A percentile compares a stretch with the other conserved stretches of the same genome.
These are phyloP conservation scores for Patella pellucida DNA, from an alignment of 2,888 invertebrate species.

Conservation along the genomic window DNA sequence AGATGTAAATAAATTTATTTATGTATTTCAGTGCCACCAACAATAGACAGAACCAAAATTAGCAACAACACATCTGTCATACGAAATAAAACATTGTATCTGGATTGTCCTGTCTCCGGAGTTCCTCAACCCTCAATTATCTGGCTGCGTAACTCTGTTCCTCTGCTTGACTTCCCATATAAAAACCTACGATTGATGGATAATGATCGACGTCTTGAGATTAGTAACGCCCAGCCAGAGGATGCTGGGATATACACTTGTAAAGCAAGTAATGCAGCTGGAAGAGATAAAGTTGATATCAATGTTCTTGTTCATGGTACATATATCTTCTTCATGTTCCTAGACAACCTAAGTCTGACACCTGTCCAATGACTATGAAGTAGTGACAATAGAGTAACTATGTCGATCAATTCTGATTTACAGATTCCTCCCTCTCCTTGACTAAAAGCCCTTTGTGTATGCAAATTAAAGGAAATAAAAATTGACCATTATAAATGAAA, in stretches of 20 bases:
- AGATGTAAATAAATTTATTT: background rate
- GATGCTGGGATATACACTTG: conserved; percentile 72
- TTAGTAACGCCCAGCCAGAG: conserved; percentile 56
- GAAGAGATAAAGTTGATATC: conserved; percentile 62
- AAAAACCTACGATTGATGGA: conserved; percentile 57
- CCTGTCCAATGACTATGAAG: too few species aligned
- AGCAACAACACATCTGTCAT: conserved; percentile 59
- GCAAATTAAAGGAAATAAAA: too few species aligned
- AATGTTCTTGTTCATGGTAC: conserved; percentile 60
- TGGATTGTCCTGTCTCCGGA: conserved; percentile 69
- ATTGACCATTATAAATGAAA: too few species aligned
- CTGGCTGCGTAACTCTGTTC: conserved; percentile 67
- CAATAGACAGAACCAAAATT: conserved; percentile 47
- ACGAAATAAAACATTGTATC: conserved; percentile 64
- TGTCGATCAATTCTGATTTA: too few species aligned
- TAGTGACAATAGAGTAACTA: background rate
- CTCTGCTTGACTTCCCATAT: conserved; percentile 61
- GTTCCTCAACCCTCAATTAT: conserved; percentile 69
- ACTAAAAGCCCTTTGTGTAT: too few species aligned
- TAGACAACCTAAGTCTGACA: background rate
- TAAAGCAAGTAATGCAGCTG: conserved; percentile 72
- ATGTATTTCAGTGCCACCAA: conserved; percentile 64
- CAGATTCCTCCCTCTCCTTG: conserved; percentile 21
- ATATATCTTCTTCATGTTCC: conserved; percentile 20
- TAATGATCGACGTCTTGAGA: conserved; percentile 69